These are phyloP conservation scores for Varanus salvator DNA, from an alignment of 2,113 vertebrate genomes.

Conservation along the genomic window DNA sequence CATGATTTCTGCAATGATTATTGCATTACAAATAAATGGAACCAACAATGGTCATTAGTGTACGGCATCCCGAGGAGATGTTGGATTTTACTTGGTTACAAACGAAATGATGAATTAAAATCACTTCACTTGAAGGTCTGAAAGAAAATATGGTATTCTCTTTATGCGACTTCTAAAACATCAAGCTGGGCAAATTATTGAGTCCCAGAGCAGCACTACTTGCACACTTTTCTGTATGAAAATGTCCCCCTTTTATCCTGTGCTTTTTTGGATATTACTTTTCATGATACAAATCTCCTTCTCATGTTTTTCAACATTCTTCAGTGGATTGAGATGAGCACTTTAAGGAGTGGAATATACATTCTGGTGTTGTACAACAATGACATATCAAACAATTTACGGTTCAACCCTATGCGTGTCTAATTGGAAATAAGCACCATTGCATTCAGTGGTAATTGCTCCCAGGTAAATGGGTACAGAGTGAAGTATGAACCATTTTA, in stretches of 20 bases:
- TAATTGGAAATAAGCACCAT: background rate
- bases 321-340: constrained; percentile 6
- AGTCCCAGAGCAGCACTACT: constrained; percentile 30
- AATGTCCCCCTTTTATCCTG: constrained; percentile 19
- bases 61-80: constrained; percentile 14
- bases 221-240: background rate
- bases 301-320: constrained; percentile 26
- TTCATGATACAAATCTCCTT: background rate
- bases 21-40: constrained; percentile 17
- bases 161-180: constrained; percentile 52
- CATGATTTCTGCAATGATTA: background rate
- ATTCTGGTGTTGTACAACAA: background rate
- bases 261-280: constrained; percentile 9
- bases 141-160: constrained; percentile 30
- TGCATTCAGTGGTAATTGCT: background rate
- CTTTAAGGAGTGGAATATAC: constrained; percentile 28
- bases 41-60: background rate
- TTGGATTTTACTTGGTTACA: background rate
- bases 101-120: constrained; percentile 30
- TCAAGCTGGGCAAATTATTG: constrained; percentile 35
- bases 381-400: background rate
- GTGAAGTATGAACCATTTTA: background rate
- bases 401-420: background rate
- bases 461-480: background rate
- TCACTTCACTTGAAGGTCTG: background rate